Evolutionary conservation across 2,888 invertebrate genomes (phyloP), one percentile per base, ranked within the genome.

Genomic region (Blastobasis adustella): DNA sequence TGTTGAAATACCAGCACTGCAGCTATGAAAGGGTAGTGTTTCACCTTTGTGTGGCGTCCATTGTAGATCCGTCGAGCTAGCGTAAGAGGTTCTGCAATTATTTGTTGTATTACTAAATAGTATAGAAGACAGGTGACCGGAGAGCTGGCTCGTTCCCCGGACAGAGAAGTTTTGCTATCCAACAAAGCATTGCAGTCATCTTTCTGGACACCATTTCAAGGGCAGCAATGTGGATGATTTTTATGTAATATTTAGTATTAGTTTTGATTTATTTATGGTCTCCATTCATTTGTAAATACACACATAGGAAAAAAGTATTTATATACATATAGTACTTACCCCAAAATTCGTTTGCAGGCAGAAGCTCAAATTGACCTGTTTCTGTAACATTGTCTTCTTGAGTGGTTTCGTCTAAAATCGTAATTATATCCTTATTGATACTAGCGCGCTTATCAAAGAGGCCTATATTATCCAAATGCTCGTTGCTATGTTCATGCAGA

Each of bases 21-120:
- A 6, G 51, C 60, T 49, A 65, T 55, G 47, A 65, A 65, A 0
- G 65, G 59, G 38, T 53, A 63, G n/a, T 54, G 36, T 1, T 50
- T 51, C 8, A 58, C 55, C 0, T 51, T 52, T 0, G 59, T 49
- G n/a, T 8, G 41, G 2, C 44, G 53, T 10, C 60, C 58, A 1
- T 49, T 51, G 52, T 44, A 65, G 8, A 61, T 60, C 5, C 62
- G 57, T 8, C 64, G 52, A 40, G 40, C 7, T 40, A 40, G 6
- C 40, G 40, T 8, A 40, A 40, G 6, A 8, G 9, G 9, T 9
- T 8, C 6, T 40, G 40, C 6, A 40, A 8, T 8, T 1, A 40
- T 8, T 8, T 40, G 40, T 40, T 40, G 6, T 8, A 4, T 40
- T 8, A 40, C 6, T 40, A 40, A 8, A 6, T 40, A 40, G 7